Percentiles rank a stretch among this genome's conserved stretches.
Evolutionary conservation across 1,140 invertebrate genomes (phyloP).

Genomic region (Penaeus indicus): DNA sequence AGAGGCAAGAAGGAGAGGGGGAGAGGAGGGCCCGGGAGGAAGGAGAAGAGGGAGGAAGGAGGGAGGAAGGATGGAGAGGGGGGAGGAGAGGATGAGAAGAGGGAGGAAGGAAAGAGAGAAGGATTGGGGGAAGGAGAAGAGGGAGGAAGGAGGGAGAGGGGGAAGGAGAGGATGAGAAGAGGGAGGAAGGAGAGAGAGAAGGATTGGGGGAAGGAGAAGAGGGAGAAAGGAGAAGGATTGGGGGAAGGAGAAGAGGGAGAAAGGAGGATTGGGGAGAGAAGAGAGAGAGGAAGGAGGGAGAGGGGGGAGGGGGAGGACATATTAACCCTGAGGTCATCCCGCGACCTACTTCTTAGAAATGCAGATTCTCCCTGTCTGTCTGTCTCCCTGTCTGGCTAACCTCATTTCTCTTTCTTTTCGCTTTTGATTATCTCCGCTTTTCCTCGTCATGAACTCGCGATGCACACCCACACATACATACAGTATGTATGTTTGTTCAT

Average conservation of each 20-base stretch:
- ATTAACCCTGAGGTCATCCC: too few relatives aligned
- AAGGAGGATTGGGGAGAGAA: not conserved
- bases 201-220: not conserved
- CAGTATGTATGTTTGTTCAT: too few relatives aligned
- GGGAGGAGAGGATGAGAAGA: not conserved
- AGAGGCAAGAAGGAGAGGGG: not conserved
- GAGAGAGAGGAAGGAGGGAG: not conserved
- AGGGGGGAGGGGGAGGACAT: not conserved
- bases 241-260: not conserved
- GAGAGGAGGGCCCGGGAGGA: not conserved
- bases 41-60: not conserved
- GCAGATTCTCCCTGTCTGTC: too few relatives aligned
- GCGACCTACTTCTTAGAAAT: too few relatives aligned
- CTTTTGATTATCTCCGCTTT: too few relatives aligned
- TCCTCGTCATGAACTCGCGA: too few relatives aligned
- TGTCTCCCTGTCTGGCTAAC: too few relatives aligned
- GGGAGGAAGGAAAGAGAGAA: not conserved
- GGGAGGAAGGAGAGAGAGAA: not conserved
- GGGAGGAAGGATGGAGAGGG: not conserved
- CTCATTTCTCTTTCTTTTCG: too few relatives aligned
- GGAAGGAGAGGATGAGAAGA: not conserved
- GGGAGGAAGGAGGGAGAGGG: not conserved
- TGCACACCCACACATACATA: too few relatives aligned
- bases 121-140: not conserved
- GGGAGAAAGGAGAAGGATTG: not conserved